These are phyloP conservation scores for Mylabris sibirica DNA, from an alignment of 2,888 invertebrate genomes.

Conservation along the genomic window DNA sequence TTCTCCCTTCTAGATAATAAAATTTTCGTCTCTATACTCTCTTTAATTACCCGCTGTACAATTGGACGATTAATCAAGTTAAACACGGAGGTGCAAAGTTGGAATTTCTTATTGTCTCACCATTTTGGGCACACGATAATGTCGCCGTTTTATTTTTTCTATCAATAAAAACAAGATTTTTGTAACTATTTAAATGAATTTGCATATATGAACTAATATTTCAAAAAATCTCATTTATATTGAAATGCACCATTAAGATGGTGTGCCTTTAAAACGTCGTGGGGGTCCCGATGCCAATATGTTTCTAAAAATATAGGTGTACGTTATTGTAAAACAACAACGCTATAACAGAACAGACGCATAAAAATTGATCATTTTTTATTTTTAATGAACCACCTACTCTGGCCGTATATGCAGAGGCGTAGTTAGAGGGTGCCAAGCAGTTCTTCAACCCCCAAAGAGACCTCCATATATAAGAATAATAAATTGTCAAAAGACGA, in stretches of 20 bases:
- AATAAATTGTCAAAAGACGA: too few relatives aligned
- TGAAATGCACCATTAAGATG: conserved; percentile 49
- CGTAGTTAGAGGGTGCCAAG: too few relatives aligned
- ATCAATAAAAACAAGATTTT: not conserved
- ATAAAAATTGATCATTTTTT: conserved; percentile 45
- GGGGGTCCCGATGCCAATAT: conserved; percentile 47
- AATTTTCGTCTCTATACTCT: conserved; percentile 34
- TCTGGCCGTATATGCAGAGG: conserved; percentile 47
- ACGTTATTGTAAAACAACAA: conserved; percentile 35
- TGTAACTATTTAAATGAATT: not conserved
- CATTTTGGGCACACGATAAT: conserved; percentile 28
- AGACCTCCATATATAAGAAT: conserved; percentile 35
- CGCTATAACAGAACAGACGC: conserved; percentile 32
- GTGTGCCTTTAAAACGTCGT: conserved; percentile 43
- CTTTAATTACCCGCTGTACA: conserved; percentile 42
- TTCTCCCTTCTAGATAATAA: conserved; percentile 33
- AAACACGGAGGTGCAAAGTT: conserved; percentile 25
- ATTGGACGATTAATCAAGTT: conserved; percentile 28
- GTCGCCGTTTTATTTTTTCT: not conserved
- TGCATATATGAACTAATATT: conserved; percentile 36
- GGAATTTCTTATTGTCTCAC: conserved; percentile 40
- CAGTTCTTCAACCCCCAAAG: too few relatives aligned
- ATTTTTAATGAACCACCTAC: conserved; percentile 55
- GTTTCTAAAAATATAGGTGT: conserved; percentile 16
- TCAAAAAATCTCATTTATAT: conserved; percentile 51